Evolutionary conservation across 2,797 vertebrate genomes (phyloP).

Genomic region (Siniperca undulata): DNA sequence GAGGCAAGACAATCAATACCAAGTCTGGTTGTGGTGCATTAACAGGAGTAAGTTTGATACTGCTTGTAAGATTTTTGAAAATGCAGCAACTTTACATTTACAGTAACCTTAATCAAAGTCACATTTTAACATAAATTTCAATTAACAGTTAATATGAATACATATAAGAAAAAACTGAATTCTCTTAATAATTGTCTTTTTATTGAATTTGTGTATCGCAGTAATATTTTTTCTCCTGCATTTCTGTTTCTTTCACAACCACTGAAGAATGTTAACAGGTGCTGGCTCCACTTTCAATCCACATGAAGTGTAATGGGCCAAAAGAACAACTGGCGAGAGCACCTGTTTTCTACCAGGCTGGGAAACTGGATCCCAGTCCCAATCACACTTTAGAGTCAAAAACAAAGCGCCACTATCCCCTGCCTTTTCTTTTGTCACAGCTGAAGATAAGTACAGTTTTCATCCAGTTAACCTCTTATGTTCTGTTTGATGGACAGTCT

Average conservation of each 20-base stretch:
- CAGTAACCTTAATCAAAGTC: neutral
- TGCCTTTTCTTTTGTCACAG: constrained; percentile 47
- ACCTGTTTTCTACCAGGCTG: constrained; percentile 73
- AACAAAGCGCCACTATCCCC: constrained; percentile 46
- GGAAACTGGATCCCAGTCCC: constrained; percentile 66
- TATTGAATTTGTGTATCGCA: constrained; percentile 2
- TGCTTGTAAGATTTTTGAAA: neutral
- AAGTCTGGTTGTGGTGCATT: neutral
- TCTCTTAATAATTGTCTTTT: neutral
- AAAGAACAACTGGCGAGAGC: constrained; percentile 75
- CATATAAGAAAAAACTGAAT: neutral
- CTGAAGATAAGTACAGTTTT: constrained; percentile 42
- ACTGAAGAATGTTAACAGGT: constrained; percentile 75
- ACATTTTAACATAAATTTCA: neutral
- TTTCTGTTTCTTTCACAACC: constrained; percentile 39
- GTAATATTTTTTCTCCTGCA: neutral
- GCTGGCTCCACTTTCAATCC: constrained; percentile 66
- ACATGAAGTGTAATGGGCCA: constrained; percentile 48
- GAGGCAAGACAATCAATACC: neutral
- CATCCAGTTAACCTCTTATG: constrained; percentile 41
- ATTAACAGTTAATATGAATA: neutral
- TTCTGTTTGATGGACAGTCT: constrained; percentile 15
- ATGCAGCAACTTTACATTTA: neutral
- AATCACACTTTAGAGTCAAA: constrained; percentile 57
- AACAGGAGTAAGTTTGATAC: neutral